These are phyloP conservation scores for Ctenoplectra terminalis DNA, from an alignment of 1,140 invertebrate species.

Conservation along the genomic window DNA sequence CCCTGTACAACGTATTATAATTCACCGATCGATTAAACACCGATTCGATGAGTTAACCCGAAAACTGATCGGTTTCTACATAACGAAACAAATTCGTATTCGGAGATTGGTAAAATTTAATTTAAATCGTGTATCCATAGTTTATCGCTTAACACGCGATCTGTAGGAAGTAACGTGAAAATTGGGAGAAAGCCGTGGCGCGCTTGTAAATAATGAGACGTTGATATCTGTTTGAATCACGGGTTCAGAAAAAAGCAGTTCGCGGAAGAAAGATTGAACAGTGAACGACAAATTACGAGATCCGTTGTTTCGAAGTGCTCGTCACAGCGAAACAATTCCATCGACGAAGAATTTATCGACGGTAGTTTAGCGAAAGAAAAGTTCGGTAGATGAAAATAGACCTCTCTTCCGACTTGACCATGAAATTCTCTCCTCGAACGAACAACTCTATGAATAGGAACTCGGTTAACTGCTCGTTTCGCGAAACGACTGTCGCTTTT, in stretches of 20 bases:
- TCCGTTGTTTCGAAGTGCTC: no score
- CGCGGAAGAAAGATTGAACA: no score
- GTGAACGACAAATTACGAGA: background rate
- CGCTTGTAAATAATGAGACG: no score
- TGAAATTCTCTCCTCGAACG: background rate
- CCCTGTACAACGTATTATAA: slow-evolving; percentile 3
- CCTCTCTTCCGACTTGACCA: background rate
- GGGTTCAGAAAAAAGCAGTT: no score
- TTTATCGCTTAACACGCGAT: no score
- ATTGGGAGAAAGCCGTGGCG: no score
- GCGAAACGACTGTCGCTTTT: background rate
- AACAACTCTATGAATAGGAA: background rate
- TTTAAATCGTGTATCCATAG: no score
- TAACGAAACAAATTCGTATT: no score
- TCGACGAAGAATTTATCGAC: background rate
- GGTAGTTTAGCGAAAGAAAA: background rate
- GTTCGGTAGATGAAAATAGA: slow-evolving; percentile 4
- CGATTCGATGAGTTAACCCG: background rate
- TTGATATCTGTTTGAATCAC: no score
- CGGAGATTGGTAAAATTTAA: no score
- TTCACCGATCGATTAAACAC: background rate
- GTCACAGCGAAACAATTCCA: background rate
- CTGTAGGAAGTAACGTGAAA: no score
- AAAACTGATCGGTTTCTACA: background rate
- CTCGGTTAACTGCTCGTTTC: slow-evolving; percentile 3